These are phyloP conservation scores for Tetramorium bicarinatum DNA, from an alignment of 2,888 invertebrate genomes.

Conservation along the genomic window DNA sequence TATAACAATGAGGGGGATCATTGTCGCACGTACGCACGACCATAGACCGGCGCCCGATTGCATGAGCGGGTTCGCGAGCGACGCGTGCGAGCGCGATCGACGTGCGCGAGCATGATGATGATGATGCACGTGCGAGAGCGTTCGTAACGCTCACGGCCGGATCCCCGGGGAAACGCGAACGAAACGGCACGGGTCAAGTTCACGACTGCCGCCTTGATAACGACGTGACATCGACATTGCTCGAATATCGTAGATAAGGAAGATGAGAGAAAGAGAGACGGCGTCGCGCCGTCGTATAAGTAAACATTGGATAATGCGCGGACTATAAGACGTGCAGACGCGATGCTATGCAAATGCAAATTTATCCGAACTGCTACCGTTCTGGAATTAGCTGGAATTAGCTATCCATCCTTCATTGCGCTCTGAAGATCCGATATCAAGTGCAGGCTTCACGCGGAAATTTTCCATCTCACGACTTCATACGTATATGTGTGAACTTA, in stretches of 20 bases:
- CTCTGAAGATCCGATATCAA: neutral
- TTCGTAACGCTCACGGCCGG: neutral
- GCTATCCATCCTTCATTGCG: neutral
- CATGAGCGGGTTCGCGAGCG: neutral
- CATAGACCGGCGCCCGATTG: neutral
- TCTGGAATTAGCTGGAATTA: neutral
- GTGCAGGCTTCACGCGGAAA: neutral
- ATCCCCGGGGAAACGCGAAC: neutral
- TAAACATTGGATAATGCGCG: slow-evolving; percentile 6
- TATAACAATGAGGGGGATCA: neutral
- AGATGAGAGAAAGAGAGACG: neutral
- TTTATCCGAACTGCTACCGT: neutral
- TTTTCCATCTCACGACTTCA: neutral
- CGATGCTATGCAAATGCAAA: neutral
- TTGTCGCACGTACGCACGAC: neutral
- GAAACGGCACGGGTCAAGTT: slow-evolving; percentile 33
- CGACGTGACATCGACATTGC: neutral
- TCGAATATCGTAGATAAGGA: slow-evolving; percentile 6
- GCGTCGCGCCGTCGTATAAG: neutral
- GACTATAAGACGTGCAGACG: neutral
- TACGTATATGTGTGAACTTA: neutral
- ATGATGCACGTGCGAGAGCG: slow-evolving; percentile 34
- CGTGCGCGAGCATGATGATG: too few relatives aligned
- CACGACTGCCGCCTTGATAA: slow-evolving; percentile 29
- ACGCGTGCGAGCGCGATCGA: slow-evolving; percentile 20